Conservation (phyloP, 2,113 vertebrate genomes). For the Lipotes vexillifer region DNA sequence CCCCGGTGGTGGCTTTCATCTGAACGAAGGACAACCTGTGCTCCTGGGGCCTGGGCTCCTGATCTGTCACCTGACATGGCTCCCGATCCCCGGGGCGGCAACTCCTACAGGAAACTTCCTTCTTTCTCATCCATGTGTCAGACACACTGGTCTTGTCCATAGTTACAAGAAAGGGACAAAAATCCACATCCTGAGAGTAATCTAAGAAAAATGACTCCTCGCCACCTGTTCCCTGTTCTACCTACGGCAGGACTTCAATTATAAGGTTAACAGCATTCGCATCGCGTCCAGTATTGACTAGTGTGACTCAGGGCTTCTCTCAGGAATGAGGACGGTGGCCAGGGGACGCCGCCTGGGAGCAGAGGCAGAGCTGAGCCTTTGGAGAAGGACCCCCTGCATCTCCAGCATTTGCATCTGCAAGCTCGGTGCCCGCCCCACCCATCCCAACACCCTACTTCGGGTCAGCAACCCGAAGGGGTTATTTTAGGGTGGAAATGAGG, state of each 20-base stretch:
- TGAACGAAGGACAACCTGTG: background rate
- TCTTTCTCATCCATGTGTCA: background rate
- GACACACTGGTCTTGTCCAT: background rate
- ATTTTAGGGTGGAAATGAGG: background rate
- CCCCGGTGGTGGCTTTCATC: background rate
- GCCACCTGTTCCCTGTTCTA: background rate
- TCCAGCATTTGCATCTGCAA: background rate
- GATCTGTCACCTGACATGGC: background rate
- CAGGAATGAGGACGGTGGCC: background rate
- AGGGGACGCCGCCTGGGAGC: accelerated
- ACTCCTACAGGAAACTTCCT: background rate
- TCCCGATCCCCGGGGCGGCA: background rate
- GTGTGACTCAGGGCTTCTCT: background rate
- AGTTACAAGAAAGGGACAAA: background rate
- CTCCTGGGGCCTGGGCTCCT: background rate
- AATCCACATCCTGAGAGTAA: background rate
- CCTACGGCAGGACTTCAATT: background rate
- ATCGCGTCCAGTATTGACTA: background rate
- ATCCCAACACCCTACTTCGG: background rate
- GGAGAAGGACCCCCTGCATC: background rate
- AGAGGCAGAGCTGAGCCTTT: background rate
- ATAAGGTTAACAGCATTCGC: background rate
- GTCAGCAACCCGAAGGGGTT: background rate
- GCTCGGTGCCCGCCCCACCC: accelerated
- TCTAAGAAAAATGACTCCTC: background rate